phyloP scores from a whole-genome alignment of 1,140 invertebrate genomes.

The Medauroidea extradentata region DNA sequence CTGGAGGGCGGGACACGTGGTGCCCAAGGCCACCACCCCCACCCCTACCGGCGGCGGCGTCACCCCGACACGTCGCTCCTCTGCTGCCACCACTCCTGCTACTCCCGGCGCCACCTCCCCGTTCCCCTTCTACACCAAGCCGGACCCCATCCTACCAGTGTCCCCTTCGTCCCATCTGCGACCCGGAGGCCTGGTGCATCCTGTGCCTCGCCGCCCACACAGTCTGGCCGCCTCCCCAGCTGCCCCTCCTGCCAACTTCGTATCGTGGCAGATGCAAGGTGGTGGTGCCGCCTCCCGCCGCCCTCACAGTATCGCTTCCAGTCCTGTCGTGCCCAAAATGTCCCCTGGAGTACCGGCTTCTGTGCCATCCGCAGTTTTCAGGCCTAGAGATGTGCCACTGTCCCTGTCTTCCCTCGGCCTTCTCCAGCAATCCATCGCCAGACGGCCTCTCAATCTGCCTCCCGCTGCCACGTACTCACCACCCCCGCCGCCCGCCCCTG shows the following conservation, averaged over 20 bases:
- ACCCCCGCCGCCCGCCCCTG: slow-evolving; percentile 1
- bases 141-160: slow-evolving; percentile 1
- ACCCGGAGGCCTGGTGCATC: background rate
- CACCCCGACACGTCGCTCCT: background rate
- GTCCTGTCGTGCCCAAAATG: slow-evolving; percentile 2
- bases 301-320: background rate
- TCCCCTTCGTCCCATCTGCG: background rate
- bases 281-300: background rate
- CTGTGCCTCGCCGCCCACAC: background rate
- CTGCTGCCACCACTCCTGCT: background rate
- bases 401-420: slow-evolving; percentile 1
- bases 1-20: background rate
- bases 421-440: slow-evolving; percentile 32
- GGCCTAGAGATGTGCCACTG: background rate
- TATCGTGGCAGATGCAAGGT: background rate
- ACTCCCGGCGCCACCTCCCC: background rate
- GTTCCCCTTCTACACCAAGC: slow-evolving; percentile 13
- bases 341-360: background rate
- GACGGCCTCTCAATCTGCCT: slow-evolving; percentile 38
- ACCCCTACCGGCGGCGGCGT: background rate
- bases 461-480: slow-evolving; percentile 27
- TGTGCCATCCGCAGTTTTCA: too few relatives aligned
- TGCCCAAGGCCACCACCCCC: background rate
- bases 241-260: background rate
- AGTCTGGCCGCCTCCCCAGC: slow-evolving; percentile 7